Evolutionary conservation across 2,888 invertebrate genomes (phyloP).

Genomic region (Tanytarsus gracilentus): DNA sequence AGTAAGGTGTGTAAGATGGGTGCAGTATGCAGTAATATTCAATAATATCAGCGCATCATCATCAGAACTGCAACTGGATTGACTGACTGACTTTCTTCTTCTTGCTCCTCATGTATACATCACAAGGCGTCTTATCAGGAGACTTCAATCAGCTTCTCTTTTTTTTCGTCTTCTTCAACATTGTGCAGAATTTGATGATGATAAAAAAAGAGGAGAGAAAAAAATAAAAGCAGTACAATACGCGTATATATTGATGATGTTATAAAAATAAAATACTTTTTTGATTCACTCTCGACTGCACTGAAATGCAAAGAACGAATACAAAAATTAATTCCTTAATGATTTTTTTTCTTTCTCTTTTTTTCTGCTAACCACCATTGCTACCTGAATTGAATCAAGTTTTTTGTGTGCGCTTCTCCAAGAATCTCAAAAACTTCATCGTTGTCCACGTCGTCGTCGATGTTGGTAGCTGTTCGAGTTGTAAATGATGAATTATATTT

Average conservation of each 20-base stretch:
- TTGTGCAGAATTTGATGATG: no score
- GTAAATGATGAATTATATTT: slow-evolving; percentile 29
- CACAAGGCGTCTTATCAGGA: slow-evolving; percentile 7
- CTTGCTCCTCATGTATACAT: not conserved
- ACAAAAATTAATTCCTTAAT: slow-evolving; percentile 28
- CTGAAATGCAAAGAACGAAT: not conserved
- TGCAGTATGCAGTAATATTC: not conserved
- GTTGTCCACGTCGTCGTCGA: no score
- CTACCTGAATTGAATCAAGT: slow-evolving; percentile 25
- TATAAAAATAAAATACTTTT: slow-evolving; percentile 28
- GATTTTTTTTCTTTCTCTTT: slow-evolving; percentile 10
- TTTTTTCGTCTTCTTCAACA: no score
- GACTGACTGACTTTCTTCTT: slow-evolving; percentile 11
- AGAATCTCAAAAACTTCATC: no score
- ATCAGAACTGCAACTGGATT: slow-evolving; percentile 5
- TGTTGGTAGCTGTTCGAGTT: slow-evolving; percentile 29
- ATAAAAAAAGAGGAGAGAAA: not conserved
- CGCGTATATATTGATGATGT: slow-evolving; percentile 22
- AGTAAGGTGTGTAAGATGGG: not conserved
- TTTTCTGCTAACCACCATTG: no score
- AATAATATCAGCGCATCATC: not conserved
- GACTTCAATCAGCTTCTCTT: no score
- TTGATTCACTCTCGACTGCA: slow-evolving; percentile 6
- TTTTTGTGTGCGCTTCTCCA: no score
- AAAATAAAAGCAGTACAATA: not conserved